Evolutionary conservation across 2,113 vertebrate species (phyloP).

Genomic region (Megaceryle maxima): DNA sequence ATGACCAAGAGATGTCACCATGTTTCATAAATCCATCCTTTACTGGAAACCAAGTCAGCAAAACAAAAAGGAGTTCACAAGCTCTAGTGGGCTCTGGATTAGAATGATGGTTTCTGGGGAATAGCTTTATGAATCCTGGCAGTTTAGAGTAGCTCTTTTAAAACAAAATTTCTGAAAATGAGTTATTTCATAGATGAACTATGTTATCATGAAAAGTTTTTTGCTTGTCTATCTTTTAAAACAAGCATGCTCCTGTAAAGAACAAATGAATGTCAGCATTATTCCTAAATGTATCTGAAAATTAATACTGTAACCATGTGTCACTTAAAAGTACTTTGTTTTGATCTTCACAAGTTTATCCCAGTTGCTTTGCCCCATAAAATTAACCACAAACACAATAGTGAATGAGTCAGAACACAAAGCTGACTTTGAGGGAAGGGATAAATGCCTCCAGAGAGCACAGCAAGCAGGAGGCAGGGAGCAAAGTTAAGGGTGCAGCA

Average conservation of each 20-base stretch:
- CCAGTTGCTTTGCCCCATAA: not conserved
- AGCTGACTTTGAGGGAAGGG: not conserved
- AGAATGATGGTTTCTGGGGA: not conserved
- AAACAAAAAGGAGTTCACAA: not conserved
- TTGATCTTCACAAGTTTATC: slow-evolving; percentile 24
- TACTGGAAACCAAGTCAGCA: not conserved
- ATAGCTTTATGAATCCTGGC: not conserved
- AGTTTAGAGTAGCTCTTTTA: not conserved
- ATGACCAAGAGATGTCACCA: not conserved
- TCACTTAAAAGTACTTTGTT: not conserved
- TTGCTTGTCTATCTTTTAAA: not conserved
- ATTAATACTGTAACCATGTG: not conserved
- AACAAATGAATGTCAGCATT: not conserved
- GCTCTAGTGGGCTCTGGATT: not conserved
- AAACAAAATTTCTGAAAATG: not conserved
- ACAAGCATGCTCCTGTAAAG: not conserved
- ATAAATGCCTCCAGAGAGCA: not conserved
- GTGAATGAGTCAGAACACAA: slow-evolving; percentile 9
- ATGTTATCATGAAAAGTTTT: not conserved
- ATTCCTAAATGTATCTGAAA: not conserved
- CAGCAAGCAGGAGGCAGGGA: not conserved
- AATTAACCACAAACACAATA: slow-evolving; percentile 1
- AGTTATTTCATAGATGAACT: not conserved
- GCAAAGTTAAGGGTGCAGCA: not conserved
- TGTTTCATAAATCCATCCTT: not conserved